Evolutionary conservation across 2,797 vertebrate species (phyloP), one percentile per base, ranked within the genome.

Genomic region (Rousettus madagascariensis): DNA sequence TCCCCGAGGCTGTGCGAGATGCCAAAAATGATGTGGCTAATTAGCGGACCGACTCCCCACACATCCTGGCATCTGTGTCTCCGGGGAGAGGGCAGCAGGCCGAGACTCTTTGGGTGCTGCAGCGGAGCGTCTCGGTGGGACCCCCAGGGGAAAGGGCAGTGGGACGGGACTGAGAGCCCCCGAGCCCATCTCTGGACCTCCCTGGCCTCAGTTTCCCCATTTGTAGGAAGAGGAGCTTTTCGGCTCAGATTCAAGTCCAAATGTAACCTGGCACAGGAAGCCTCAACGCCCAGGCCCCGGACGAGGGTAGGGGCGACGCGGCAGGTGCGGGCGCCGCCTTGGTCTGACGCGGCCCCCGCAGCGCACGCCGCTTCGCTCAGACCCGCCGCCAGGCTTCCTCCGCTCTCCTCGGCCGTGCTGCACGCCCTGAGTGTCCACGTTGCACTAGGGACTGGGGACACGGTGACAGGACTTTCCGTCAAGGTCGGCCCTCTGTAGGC

Each of bases 11-110:
- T 61, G 74, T 46, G 38, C 46, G 72, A 82, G 57, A 86, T 80
- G 82, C 95, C 95, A 95, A 57, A 79, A 94, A 85, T 71, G 90
- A 92, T 28, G 63, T 55, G 69, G 78, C 87, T 96, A 66, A 96
- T 90, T 83, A 96, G 91, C 2, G 0, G 43, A n/a, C 59, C 0
- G 1, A 19, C 66, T 68, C 66, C 72, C 91, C 5, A 2, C 55
- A 57, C 57, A 63, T 55, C 43, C 84, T 51, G 88, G 68, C 84
- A 66, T 43, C 93, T 92, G 51, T 10, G 72, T 61, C 43, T 63
- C 84, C 51, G 15, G 66, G 84, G 65, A 38, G 57, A 30, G 8
- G 43, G 43, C 17, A 30, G 2, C 0, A 30, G 33, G 38, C 36
- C 13, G 2, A 26, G 38, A 55, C n/a, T 36, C 68, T 68, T 38